Base-by-base conservation (phyloP, 2,113 vertebrate species). In the Procavia capensis region DNA sequence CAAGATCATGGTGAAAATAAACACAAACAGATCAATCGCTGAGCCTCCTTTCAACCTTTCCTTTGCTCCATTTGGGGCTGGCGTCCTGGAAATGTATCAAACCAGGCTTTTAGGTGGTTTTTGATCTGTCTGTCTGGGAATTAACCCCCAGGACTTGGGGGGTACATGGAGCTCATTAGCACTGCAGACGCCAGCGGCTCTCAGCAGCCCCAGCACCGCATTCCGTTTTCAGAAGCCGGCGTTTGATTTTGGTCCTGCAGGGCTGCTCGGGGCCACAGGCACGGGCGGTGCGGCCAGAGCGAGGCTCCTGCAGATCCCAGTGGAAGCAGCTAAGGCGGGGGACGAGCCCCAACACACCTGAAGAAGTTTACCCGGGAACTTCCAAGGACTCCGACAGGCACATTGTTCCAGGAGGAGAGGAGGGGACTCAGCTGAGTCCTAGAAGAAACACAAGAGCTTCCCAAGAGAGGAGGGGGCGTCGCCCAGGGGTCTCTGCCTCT, bases 11-110 rank as follows among this genome's bases (percentile, higher is more conserved):
- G 81, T 24, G 43, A 59, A 8, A 1, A 36, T n/a, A 45, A 50
- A 84, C 7, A 25, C 2, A 2, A 41, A 9, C 25, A 13, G 41
- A 25, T 6, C 75, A 0, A 0, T 0, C 0, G 0, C 0, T 34
- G 34, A 22, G 25, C 25, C 39, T 70, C 64, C 68, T 74, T 88
- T 5, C 82, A 72, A 5, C 25, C 31, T 75, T 25, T 1, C 14
- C 43, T 16, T 45, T 36, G 0, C 50, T 31, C 0, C 31, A 0
- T 11, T 14, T 1, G 0, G 0, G 47, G 50, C 25, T 16, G 57
- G 11, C 5, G 0, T 0, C 50, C 63, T 0, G 0, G 29, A 5
- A 90, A 74, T 27, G 5, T 27, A 6, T 50, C 90, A 92, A 93
- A 90, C 64, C n/a, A 4, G 0, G 6, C 20, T 81, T 76, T 83